Evolutionary conservation across 1,140 invertebrate species (phyloP).

Genomic region (Ladona fulva): DNA sequence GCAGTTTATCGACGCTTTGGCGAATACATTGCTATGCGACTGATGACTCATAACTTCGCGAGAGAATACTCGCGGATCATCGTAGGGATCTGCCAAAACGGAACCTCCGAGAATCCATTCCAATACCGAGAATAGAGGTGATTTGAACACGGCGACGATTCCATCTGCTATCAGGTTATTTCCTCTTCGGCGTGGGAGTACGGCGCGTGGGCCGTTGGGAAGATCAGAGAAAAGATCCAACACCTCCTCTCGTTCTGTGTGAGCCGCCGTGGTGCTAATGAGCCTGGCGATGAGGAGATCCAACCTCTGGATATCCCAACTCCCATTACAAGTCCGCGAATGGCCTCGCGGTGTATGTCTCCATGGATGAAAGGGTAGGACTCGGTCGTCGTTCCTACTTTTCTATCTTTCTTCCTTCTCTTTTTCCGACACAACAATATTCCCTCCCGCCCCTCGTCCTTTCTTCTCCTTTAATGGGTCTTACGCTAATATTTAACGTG

Average conservation of each 20-base stretch:
- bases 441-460: neutral
- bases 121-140: too few species aligned
- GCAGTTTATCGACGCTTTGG: too few species aligned
- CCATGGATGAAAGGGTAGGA: neutral
- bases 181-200: neutral
- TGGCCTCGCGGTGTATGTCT: too few species aligned
- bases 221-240: too few species aligned
- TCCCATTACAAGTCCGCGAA: neutral
- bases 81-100: too few species aligned
- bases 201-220: neutral
- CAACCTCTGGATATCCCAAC: neutral
- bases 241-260: too few species aligned
- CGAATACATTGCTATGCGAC: too few species aligned
- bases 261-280: neutral
- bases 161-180: too few species aligned
- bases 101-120: too few species aligned
- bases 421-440: neutral
- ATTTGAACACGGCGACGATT: too few species aligned
- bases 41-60: too few species aligned
- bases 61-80: too few species aligned
- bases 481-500: conserved; percentile 10
- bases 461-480: neutral
- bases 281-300: neutral
- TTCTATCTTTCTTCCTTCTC: neutral
- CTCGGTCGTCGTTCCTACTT: neutral